Percentiles rank a stretch among this genome's conserved stretches.
Conservation (phyloP, 1,140 invertebrate genomes). For the Ips typographus region DNA sequence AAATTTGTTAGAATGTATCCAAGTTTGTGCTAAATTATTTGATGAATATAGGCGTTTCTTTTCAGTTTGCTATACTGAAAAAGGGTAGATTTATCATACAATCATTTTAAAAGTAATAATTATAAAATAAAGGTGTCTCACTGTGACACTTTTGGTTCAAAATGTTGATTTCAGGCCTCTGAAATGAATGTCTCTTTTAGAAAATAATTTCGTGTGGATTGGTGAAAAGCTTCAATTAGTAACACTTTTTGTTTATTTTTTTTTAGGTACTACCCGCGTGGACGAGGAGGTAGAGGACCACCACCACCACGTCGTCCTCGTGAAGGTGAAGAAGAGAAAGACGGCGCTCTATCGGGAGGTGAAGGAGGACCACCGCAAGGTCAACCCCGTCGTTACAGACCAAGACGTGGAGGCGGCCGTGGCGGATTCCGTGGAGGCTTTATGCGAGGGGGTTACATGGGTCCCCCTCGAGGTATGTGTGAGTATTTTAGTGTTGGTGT, state of each 20-base stretch:
- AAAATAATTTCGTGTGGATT: too few relatives aligned
- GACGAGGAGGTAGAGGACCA: conserved; percentile 45
- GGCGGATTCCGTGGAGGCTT: conserved; percentile 47
- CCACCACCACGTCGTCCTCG: conserved; percentile 29
- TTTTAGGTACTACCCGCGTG: conserved; percentile 16
- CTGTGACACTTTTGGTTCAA: too few relatives aligned
- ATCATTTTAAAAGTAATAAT: not conserved
- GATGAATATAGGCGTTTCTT: conserved; percentile 30
- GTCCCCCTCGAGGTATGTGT: conserved; percentile 47
- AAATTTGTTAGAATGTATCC: conserved; percentile 29
- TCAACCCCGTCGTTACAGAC: conserved; percentile 54
- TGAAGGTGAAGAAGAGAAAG: conserved; percentile 43
- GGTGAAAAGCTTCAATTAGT: too few relatives aligned
- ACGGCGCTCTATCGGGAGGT: conserved; percentile 52
- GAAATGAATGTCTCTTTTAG: too few relatives aligned
- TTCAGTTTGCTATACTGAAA: conserved; percentile 23
- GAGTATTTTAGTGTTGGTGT: conserved; percentile 7
- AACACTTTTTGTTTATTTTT: too few relatives aligned
- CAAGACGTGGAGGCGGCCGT: conserved; percentile 53
- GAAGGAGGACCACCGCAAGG: conserved; percentile 46
- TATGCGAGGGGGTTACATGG: conserved; percentile 50
- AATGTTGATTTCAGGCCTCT: too few relatives aligned
- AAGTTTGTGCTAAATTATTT: conserved; percentile 26
- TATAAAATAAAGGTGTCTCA: too few relatives aligned
- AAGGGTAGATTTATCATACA: conserved; percentile 31